Evolutionary conservation across 2,797 vertebrate species (phyloP), one percentile per base, ranked within the genome.

Genomic region (Sebastiscus tertius): DNA sequence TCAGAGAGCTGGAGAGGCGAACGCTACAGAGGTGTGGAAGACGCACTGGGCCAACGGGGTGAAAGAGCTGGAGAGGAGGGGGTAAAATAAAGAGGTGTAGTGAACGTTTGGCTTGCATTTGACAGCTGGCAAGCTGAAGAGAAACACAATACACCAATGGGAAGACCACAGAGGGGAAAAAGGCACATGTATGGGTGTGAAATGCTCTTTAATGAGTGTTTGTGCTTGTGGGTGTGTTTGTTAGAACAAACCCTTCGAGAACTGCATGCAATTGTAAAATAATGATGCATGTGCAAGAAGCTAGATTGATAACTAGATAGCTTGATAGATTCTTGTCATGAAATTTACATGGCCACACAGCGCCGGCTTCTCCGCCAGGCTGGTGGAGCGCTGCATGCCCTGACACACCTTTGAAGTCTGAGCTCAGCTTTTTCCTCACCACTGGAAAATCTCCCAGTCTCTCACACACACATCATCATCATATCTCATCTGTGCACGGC

Each of bases 331-430:
- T 68, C 58, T 86, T 72, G 85, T 82, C 87, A 89, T 89, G 80
- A 86, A 88, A 91, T 88, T 70, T 85, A 83, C 84, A 91, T 91
- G 89, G 84, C 85, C 87, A 81, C 81, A 84, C 73, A 77, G 85
- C 75, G 72, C 78, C 83, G 83, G 84, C 80, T 75, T 85, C 76
- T 36, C 74, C n/a, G 29, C 34, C 80, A 60, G 74, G 75, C 79
- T 87, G 75, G 72, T 62, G 73, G 22, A 82, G 79, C 42, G 29
- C 77, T 77, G 72, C 79, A 78, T 87, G 88, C 87, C 83, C 87
- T 84, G 81, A 91, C 83, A 86, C 88, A 92, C 84, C 92, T 92
- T 93, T 94, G 91, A 94, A 92, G 92, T 92, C 74, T 79, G 83
- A 86, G 77, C 82, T 88, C 79, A 80, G 89, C 83, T 75, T 87